Conservation (phyloP, 2,797 vertebrate species). For the Prionace glauca region DNA sequence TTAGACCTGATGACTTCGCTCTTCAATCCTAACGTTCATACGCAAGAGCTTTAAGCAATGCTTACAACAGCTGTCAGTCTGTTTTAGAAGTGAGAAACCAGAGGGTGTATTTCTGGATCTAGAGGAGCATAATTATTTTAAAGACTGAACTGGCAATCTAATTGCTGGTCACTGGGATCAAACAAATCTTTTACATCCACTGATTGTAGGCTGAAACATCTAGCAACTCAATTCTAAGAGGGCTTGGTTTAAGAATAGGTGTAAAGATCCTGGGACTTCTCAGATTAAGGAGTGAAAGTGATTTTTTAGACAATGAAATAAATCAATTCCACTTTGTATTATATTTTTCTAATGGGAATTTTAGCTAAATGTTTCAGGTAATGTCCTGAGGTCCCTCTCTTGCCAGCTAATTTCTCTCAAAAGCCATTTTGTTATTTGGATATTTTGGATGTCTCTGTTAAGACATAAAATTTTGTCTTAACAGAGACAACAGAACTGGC, state of each 20-base stretch:
- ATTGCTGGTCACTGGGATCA: neutral
- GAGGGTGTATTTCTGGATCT: neutral
- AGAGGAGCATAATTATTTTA: neutral
- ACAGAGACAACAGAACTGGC: neutral
- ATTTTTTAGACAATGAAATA: neutral
- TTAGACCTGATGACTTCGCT: neutral
- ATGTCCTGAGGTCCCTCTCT: neutral
- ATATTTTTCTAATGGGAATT: neutral
- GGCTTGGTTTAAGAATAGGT: neutral
- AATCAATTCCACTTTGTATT: neutral
- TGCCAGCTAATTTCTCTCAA: neutral
- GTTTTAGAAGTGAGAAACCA: neutral
- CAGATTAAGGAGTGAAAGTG: neutral
- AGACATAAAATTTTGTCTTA: neutral
- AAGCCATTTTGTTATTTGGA: neutral
- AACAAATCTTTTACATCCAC: neutral
- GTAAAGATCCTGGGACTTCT: neutral
- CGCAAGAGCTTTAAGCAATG: neutral
- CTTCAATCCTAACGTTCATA: neutral
- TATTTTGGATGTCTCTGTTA: neutral
- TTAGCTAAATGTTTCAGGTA: neutral
- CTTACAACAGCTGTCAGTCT: neutral
- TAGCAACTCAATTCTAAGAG: neutral
- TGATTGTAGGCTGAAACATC: neutral
- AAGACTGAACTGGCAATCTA: neutral